Base-by-base conservation (phyloP, 2,113 vertebrate genomes). In the Poeciliopsis turrubarensis region DNA sequence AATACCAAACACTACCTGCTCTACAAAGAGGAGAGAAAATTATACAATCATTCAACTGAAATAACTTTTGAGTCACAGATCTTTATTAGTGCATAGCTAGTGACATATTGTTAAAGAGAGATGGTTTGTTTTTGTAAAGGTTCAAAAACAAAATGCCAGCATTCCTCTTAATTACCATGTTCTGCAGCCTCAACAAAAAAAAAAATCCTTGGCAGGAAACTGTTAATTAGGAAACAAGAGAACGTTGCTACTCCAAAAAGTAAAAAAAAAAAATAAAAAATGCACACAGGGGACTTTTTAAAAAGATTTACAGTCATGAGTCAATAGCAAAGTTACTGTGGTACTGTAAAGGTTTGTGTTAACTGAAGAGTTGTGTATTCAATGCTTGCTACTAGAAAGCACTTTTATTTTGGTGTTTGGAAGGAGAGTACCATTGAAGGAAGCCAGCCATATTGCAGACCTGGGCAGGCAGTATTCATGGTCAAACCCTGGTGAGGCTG, bases 401-500 rank as follows among this genome's bases (percentile, higher is more conserved):
- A 87, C 75, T 72, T 73, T 73, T n/a, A 81, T 65, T 82, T 77
- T 84, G 77, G 85, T 83, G 90, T 90, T 73, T 91, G 87, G 85
- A 83, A 82, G 85, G 86, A 86, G 89, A 93, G 91, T 95, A 95
- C 95, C 95, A 94, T 94, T 92, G 89, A 85, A 85, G 81, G 89
- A 91, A 86, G 90, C 86, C 89, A 90, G 91, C 91, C 91, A 92
- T 77, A 92, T 89, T 90, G 94, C 37, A 93, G 91, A 92, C 89
- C 92, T 90, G 86, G 91, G 89, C 90, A 92, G 88, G 92, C 92
- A 95, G 94, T 95, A 95, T 94, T 93, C 92, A 91, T 95, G 95
- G 92, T 95, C 94, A 94, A 92, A 92, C 83, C 89, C 88, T 89
- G 91, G 74, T 88, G 83, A 87, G 87, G 93, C 95, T 95, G 94